Evolutionary conservation across 2,113 vertebrate genomes (phyloP).

Genomic region (Mandrillus leucophaeus): DNA sequence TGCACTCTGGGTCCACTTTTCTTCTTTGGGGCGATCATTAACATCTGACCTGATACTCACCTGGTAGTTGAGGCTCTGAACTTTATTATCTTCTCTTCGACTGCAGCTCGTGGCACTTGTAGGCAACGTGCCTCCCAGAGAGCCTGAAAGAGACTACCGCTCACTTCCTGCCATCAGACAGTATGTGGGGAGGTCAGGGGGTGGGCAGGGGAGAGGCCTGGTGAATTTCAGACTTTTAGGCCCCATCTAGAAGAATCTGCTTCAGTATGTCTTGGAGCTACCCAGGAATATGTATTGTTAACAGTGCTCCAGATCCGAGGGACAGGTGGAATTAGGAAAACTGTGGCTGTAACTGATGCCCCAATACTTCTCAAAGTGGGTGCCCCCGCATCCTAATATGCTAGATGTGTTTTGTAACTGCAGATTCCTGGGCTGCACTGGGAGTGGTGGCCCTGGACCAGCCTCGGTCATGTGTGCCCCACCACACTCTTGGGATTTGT

Average conservation of each 20-base stretch:
- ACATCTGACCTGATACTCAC: accelerated
- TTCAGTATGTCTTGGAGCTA: background rate
- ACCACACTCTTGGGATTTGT: background rate
- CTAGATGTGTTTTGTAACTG: background rate
- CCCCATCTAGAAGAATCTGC: background rate
- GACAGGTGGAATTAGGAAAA: background rate
- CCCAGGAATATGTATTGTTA: background rate
- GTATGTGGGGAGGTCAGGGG: too few relatives aligned
- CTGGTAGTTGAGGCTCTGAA: background rate
- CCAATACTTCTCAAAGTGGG: background rate
- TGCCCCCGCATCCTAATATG: too few relatives aligned
- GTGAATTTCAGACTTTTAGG: background rate
- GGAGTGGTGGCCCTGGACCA: background rate
- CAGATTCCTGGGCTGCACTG: background rate
- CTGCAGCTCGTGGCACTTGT: background rate
- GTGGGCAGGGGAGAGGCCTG: background rate
- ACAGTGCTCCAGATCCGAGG: background rate
- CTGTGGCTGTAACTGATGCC: background rate
- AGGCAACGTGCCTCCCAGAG: background rate
- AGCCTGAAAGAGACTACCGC: background rate
- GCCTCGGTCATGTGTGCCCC: background rate
- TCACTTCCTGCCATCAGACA: background rate
- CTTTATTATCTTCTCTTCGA: background rate
- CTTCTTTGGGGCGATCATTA: background rate
- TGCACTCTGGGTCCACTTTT: background rate